phyloP scores from a whole-genome alignment of 2,113 vertebrate genomes.

The Monopterus albus region DNA sequence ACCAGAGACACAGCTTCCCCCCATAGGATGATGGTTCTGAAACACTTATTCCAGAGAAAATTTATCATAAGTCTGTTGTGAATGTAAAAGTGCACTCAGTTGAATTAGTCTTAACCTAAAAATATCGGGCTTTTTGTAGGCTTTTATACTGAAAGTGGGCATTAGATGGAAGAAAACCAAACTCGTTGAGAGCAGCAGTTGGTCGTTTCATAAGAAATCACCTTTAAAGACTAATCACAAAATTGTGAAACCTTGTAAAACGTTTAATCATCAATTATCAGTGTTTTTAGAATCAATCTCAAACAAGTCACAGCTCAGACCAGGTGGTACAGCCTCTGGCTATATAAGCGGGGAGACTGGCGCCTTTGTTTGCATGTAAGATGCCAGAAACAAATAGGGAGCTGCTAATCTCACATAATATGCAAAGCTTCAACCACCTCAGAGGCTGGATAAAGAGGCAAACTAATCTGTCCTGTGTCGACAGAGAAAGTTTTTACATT shows the following conservation, averaged over 20 bases:
- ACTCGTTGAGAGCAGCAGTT: neutral
- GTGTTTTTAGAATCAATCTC: neutral
- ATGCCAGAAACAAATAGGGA: constrained; percentile 56
- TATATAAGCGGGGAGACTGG: constrained; percentile 45
- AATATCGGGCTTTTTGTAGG: no score
- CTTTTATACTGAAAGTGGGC: neutral
- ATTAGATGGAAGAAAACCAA: neutral
- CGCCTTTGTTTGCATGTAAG: constrained; percentile 69
- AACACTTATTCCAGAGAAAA: neutral
- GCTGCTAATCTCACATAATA: constrained; percentile 70
- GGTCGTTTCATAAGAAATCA: neutral
- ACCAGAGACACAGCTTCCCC: neutral
- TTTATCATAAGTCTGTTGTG: neutral
- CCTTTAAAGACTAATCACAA: neutral
- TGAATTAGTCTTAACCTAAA: no score
- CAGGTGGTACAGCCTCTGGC: no score
- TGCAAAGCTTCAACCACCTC: constrained; percentile 69
- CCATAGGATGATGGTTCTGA: neutral
- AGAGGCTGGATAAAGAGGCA: neutral
- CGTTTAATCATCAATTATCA: constrained; percentile 4
- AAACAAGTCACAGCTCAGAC: neutral
- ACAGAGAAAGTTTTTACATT: neutral
- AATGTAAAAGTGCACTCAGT: no score
- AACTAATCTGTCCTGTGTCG: neutral
- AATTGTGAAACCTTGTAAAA: constrained; percentile 7